Evolutionary conservation across 2,797 vertebrate genomes (phyloP), one percentile per base, ranked within the genome.

Genomic region (Rhynchotus rufescens): DNA sequence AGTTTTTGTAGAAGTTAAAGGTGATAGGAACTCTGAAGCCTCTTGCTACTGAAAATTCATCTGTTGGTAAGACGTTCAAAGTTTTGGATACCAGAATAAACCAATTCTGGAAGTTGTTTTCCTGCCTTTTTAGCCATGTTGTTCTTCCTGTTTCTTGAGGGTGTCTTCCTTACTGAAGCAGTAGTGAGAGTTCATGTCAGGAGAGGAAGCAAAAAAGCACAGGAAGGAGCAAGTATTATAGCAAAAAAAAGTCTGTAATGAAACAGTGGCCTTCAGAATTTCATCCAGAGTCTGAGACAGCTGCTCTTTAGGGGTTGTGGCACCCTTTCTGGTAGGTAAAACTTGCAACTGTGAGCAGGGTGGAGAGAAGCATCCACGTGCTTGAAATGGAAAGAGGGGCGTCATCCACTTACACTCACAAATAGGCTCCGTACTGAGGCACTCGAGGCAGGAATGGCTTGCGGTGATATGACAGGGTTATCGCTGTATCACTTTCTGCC

Each of bases 381-480:
- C 84, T 40, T 40, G 72, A 96, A 86, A 42, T 56, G 71, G 62
- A 73, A 89, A 45, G n/a, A 47, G 80, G 82, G 16, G 15, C 15
- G 11, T 68, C 34, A 10, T 62, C 54, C 71, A 60, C 61, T 95
- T 95, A 86, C 26, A 89, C 80, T 96, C 86, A 66, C 83, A 96
- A 82, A 96, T 81, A 74, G 72, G 36, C 34, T 66, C 86, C 32
- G 16, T 32, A 3, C 42, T 12, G 68, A 84, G 84, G 94, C 66
- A 49, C 19, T 34, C 36, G 88, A n/a, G 72, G 77, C 32, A 92
- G 92, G 91, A 95, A 57, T 92, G 90, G 89, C 76, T 74, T 19
- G 32, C 73, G 28, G 19, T 15, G 88, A 96, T 95, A 94, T 73
- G 87, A 74, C 79, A 34, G 82, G 67, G 84, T 96, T 96, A 96